A percentile compares a stretch with the other conserved stretches of the same genome.
Conservation (phyloP, 2,888 invertebrate genomes). For the Eustalomyia histrio region DNA sequence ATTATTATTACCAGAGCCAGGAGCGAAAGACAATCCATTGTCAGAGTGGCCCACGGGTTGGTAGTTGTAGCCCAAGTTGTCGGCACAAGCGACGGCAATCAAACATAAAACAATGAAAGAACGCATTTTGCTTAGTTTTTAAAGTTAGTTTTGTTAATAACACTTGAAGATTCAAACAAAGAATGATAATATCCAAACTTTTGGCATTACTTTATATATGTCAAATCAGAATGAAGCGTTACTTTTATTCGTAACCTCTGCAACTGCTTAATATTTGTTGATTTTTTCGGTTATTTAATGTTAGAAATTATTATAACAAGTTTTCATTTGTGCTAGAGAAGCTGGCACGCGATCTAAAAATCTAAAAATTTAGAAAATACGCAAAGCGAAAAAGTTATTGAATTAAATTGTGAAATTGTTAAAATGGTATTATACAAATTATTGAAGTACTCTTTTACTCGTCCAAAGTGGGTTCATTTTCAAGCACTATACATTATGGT, state of each 20-base stretch:
- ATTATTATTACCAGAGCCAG: conserved; percentile 15
- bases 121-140: conserved; percentile 69
- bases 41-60: conserved; percentile 67
- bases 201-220: conserved; percentile 45
- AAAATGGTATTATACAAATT: conserved; percentile 50
- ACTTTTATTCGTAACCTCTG: background rate
- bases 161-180: conserved; percentile 51
- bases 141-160: conserved; percentile 30
- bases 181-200: conserved; percentile 32
- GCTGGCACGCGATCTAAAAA: conserved; percentile 52
- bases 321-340: conserved; percentile 24
- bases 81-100: conserved; percentile 72
- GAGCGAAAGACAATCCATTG: conserved; percentile 31
- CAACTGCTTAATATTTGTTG: background rate
- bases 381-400: conserved; percentile 12
- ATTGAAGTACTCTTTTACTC: background rate
- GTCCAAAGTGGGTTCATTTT: background rate
- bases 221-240: conserved; percentile 28
- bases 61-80: conserved; percentile 74
- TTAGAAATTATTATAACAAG: conserved; percentile 28
- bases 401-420: conserved; percentile 40
- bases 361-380: background rate
- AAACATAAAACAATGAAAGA: conserved; percentile 73
- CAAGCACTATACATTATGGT: background rate
- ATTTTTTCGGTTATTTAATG: background rate